A percentile compares a stretch with the other conserved stretches of the same genome.
Evolutionary conservation across 2,797 vertebrate species (phyloP).

Genomic region (Gobio occitaniae): DNA sequence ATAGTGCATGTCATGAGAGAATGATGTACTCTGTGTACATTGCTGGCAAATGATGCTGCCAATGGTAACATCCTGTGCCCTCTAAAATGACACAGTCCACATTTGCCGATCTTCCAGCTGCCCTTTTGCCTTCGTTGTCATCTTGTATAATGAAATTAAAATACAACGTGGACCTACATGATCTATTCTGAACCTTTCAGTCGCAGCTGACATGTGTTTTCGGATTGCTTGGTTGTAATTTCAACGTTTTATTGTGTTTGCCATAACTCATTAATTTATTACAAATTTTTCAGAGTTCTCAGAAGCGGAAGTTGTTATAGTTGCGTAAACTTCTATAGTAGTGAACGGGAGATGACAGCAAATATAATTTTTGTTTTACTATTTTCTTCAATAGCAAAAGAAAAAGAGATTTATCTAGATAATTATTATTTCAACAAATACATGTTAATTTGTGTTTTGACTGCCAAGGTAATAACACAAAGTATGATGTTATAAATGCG

Average conservation of each 20-base stretch:
- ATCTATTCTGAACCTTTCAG: not conserved
- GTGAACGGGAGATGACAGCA: not conserved
- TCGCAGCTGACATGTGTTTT: not conserved
- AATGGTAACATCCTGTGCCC: not conserved
- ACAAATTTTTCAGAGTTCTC: not conserved
- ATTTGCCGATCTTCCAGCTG: not conserved
- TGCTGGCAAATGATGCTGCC: constrained; percentile 2
- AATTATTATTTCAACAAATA: not conserved
- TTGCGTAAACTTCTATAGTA: not conserved
- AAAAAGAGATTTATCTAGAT: not conserved
- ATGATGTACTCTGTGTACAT: not conserved
- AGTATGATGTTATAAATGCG: not conserved
- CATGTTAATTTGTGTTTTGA: not conserved
- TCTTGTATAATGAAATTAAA: constrained; percentile 50
- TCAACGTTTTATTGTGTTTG: not conserved
- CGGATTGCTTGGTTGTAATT: not conserved
- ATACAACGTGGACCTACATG: not conserved
- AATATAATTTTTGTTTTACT: not conserved
- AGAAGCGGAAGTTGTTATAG: not conserved
- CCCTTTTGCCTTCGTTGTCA: constrained; percentile 32
- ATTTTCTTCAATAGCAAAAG: not conserved
- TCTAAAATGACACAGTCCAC: not conserved
- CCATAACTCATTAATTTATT: not conserved
- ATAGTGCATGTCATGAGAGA: not conserved
- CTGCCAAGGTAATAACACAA: not conserved